Conservation (phyloP, 2,113 vertebrate genomes). For the Gallinago media region DNA sequence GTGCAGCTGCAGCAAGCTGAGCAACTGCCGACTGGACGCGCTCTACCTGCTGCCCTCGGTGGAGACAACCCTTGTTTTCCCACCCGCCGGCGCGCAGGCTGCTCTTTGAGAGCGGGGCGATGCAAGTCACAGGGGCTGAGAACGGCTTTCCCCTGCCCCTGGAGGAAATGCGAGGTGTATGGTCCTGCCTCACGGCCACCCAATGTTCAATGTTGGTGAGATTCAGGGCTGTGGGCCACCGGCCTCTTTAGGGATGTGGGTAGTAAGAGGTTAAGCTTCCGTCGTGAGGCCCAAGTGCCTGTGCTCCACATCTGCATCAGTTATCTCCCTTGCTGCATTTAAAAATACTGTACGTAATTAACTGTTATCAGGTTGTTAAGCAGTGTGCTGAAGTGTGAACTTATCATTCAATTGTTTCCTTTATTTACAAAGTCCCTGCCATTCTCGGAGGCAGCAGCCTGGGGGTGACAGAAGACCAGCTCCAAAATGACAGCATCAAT, state of each 20-base stretch:
- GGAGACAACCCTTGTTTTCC: not conserved
- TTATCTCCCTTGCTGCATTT: constrained; percentile 55
- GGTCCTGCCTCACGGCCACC: not conserved
- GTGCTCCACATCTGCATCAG: not conserved
- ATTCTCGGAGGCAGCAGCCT: constrained; percentile 36
- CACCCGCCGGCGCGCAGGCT: not conserved
- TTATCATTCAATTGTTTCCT: constrained; percentile 75
- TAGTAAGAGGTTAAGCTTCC: not conserved
- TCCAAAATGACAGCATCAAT: too few species aligned
- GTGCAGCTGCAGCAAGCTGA: not conserved
- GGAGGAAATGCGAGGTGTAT: rapidly evolving
- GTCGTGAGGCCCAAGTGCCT: not conserved
- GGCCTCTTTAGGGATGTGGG: not conserved
- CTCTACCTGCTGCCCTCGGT: not conserved
- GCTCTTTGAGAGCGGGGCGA: not conserved
- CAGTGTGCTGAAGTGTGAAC: constrained; percentile 77
- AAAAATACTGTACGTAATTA: constrained; percentile 69
- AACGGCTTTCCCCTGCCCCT: not conserved
- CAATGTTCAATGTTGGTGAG: not conserved
- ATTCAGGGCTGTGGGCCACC: not conserved
- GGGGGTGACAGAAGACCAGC: too few species aligned
- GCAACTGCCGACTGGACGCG: rapidly evolving
- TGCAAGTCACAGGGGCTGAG: not conserved
- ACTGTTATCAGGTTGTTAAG: constrained; percentile 73
- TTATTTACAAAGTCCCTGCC: constrained; percentile 73